Conservation (phyloP, 2,888 invertebrate species). For the Neuroscelio doddi region DNA sequence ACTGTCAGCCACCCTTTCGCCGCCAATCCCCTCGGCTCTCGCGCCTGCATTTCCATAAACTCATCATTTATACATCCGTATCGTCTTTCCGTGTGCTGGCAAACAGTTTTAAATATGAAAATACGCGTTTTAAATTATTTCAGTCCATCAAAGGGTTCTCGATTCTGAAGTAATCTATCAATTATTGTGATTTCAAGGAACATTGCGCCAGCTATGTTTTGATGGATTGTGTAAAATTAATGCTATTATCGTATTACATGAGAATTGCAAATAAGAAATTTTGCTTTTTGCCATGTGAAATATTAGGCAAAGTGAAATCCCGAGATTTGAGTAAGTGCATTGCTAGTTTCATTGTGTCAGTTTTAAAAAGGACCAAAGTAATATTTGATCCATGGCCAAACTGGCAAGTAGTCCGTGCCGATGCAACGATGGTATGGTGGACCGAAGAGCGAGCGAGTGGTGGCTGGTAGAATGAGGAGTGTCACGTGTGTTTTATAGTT, state of each 20-base stretch:
- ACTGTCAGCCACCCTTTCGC: constrained; percentile 47
- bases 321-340: too few relatives aligned
- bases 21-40: constrained; percentile 49
- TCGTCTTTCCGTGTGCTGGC: constrained; percentile 43
- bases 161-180: too few relatives aligned
- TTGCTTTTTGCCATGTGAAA: too few relatives aligned
- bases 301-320: too few relatives aligned
- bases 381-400: constrained; percentile 31
- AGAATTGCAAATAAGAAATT: too few relatives aligned
- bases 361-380: constrained; percentile 11
- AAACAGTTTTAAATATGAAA: constrained; percentile 61
- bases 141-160: constrained; percentile 16
- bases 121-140: constrained; percentile 39
- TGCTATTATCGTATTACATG: too few relatives aligned
- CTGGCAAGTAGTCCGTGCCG: constrained; percentile 48
- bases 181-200: too few relatives aligned
- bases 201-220: too few relatives aligned
- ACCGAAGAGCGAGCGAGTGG: constrained; percentile 47
- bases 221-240: too few relatives aligned
- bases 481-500: constrained; percentile 70
- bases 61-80: constrained; percentile 65
- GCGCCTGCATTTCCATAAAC: constrained; percentile 66
- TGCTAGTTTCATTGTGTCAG: neutral
- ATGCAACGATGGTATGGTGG: constrained; percentile 52
- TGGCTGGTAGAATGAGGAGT: constrained; percentile 53